Base-by-base conservation (phyloP, 2,797 vertebrate species). In the Sebastes kiyomatsui region DNA sequence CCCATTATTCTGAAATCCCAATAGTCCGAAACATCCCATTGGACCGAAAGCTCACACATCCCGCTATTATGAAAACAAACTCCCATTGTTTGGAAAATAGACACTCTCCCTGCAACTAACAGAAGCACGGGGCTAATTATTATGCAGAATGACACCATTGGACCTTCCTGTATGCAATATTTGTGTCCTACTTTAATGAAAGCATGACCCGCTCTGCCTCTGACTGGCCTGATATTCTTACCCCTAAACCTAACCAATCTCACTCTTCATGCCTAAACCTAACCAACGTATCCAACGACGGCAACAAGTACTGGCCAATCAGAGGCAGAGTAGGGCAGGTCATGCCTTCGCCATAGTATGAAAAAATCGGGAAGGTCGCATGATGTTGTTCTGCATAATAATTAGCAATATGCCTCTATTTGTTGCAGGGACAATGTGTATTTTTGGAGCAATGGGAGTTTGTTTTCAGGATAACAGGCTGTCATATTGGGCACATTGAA, bases 201-300 rank as follows among this genome's bases (percentile, higher is more conserved):
- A 22, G 11, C n/a, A 1, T 55, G 54, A 23, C 22, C 11, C 11
- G 2, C 20, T 54, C 49, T 54, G 49, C 20, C 49, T 1, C 20
- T 54, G 4, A 23, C 22, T 32, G 6, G 16, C 58, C 16, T 60
- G 27, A 60, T 60, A 20, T 54, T 22, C n/a, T 18, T 30, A 60
- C 27, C 27, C 27, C 14, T 28, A 27, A 49, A 49, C 46, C 52
- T 54, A 22, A 54, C 20, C 20, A n/a, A 22, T 54, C 20, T 54
- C 52, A 54, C 52, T 11, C 52, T 0, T 54, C 52, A n/a, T 22
- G 52, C 20, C 52, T 54, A 54, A 54, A 54, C 52, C 52, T 52
- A 9, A 52, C 0, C 7, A 52, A 52, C 20, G 0, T 0, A 52
- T 20, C 8, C 49, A 52, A 52, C 7, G 3, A 52, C 16, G 0